A percentile compares a stretch with the other conserved stretches of the same genome.
phyloP scores from a whole-genome alignment of 2,113 vertebrate species.

The Talpa occidentalis region DNA sequence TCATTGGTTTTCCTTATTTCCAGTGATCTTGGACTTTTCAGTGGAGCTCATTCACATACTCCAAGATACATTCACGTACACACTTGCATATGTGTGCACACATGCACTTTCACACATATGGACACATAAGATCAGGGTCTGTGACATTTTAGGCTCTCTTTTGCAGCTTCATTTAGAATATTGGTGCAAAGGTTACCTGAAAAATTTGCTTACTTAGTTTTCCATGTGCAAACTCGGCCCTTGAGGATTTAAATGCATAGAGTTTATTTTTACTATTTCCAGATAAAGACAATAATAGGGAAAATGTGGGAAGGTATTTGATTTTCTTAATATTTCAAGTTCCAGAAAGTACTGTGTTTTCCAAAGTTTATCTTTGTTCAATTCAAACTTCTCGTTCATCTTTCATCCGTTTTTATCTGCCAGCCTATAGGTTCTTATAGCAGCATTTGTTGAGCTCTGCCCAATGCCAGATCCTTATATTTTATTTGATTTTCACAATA shows the following conservation, averaged over 20 bases:
- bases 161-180: neutral
- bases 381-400: neutral
- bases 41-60: neutral
- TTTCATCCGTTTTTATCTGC: neutral
- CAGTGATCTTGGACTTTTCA: neutral
- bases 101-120: neutral
- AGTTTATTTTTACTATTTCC: neutral
- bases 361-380: neutral
- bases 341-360: neutral
- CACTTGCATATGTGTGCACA: neutral
- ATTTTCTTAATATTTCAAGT: neutral
- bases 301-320: neutral
- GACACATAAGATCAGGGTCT: too few relatives aligned
- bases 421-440: neutral
- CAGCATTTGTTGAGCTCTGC: neutral
- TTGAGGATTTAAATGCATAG: neutral
- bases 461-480: neutral
- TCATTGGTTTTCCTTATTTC: neutral
- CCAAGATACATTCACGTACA: neutral
- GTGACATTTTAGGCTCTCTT: neutral
- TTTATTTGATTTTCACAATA: neutral
- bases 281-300: neutral
- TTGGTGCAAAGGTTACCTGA: neutral
- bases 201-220: neutral
- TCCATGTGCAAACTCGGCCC: neutral